phyloP scores from a whole-genome alignment of 2,888 invertebrate genomes.

The Operophtera brumata region DNA sequence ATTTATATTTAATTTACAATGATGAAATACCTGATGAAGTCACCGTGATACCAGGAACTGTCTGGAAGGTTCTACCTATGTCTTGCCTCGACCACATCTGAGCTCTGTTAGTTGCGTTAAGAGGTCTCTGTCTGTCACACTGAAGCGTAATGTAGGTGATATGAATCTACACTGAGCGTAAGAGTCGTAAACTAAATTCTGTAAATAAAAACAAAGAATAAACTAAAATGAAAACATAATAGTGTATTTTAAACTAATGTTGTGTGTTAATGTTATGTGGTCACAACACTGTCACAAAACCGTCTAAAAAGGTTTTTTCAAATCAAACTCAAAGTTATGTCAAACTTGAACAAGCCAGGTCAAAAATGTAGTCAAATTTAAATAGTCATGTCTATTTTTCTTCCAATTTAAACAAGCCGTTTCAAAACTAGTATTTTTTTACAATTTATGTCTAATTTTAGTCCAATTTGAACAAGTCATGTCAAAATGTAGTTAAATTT shows the following conservation, averaged over 20 bases:
- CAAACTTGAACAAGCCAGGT: not conserved
- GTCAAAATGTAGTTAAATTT: not conserved
- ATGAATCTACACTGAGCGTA: constrained; percentile 3
- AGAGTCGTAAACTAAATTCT: not conserved
- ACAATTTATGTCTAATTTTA: too few species aligned
- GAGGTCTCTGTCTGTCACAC: constrained; percentile 45
- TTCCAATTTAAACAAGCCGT: not conserved
- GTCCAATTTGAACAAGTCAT: too few species aligned
- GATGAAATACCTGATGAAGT: constrained; percentile 57
- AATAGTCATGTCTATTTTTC: too few species aligned
- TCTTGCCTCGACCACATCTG: constrained; percentile 79
- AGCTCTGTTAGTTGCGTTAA: constrained; percentile 68
- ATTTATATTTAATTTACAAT: constrained; percentile 39
- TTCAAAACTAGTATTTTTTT: too few species aligned
- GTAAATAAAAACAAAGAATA: constrained; percentile 4
- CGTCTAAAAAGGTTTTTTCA: too few species aligned
- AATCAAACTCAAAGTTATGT: not conserved
- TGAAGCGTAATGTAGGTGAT: constrained; percentile 46
- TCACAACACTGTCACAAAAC: too few species aligned
- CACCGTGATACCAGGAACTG: constrained; percentile 42
- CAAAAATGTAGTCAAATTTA: too few species aligned
- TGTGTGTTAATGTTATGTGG: not conserved
- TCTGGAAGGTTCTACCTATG: constrained; percentile 60
- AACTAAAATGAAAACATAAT: too few species aligned
- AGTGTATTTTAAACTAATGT: not conserved